Evolutionary conservation across 2,113 vertebrate genomes (phyloP).

Genomic region (Herpailurus yagouaroundi): DNA sequence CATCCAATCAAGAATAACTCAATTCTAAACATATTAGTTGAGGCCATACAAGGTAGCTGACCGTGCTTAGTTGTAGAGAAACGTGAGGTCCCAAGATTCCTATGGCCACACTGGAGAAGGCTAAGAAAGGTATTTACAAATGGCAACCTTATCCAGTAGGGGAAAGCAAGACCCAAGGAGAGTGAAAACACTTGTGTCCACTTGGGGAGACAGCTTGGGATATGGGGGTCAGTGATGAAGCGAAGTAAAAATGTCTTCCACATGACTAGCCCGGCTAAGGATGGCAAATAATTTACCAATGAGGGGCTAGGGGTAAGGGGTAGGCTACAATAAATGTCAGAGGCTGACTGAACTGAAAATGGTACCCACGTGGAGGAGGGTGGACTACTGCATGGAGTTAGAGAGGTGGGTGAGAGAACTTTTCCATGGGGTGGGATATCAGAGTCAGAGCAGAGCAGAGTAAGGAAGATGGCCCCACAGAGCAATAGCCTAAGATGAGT

Average conservation of each 20-base stretch:
- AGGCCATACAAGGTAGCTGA: background rate
- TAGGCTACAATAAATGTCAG: background rate
- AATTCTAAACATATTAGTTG: background rate
- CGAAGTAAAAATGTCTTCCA: background rate
- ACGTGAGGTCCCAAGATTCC: background rate
- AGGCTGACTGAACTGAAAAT: background rate
- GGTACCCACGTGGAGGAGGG: no score
- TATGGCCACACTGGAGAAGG: background rate
- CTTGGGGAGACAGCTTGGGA: background rate
- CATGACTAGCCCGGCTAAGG: background rate
- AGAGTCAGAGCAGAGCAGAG: background rate
- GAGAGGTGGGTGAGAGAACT: background rate
- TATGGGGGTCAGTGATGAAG: background rate
- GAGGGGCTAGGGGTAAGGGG: background rate
- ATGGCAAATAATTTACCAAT: background rate
- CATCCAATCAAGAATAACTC: background rate
- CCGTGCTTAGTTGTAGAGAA: background rate
- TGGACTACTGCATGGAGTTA: rapidly evolving
- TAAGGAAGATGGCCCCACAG: background rate
- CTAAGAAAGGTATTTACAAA: background rate
- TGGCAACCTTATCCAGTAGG: background rate
- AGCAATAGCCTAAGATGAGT: rapidly evolving
- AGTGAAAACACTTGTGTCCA: background rate
- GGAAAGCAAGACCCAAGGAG: background rate
- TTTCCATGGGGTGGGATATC: no score